These are phyloP conservation scores for Ovis aries DNA, from an alignment of 2,113 vertebrate species.

Conservation along the genomic window ARS-UI_Ramb_v3.0 NC_056056.1:163756501-163757000, in stretches of 20 bases:
- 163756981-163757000: neutral
- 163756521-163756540: neutral
- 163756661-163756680: neutral
- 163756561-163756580: neutral
- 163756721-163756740: constrained; percentile 12
- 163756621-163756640: neutral
- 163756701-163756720: constrained; percentile 49
- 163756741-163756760: neutral
- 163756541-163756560: neutral
- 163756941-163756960: neutral
- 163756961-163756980: neutral
- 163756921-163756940: neutral
- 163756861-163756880: neutral
- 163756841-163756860: neutral
- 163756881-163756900: neutral
- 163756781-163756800: neutral
- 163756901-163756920: neutral
- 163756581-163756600: constrained; percentile 45
- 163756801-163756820: neutral
- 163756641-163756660: constrained; percentile 23
- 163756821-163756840: neutral
- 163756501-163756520: neutral
- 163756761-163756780: neutral
- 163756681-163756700: neutral
- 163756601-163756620: constrained; percentile 60